phyloP scores from a whole-genome alignment of 2,797 vertebrate species.

The Myotis pilosus region DNA sequence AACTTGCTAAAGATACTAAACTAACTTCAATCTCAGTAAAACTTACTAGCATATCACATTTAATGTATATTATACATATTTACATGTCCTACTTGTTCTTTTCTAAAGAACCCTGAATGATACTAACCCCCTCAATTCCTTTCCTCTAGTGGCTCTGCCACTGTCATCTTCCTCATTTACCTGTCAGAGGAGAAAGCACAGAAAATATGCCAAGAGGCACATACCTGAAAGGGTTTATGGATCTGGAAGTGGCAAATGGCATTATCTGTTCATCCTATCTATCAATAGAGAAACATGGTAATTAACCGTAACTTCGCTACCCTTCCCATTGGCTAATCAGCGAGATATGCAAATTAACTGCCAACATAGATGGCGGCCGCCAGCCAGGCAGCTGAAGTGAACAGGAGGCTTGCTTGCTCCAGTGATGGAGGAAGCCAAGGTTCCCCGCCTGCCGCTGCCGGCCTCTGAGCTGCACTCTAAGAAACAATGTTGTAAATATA shows the following conservation, averaged over 20 bases:
- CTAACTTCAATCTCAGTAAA: constrained; percentile 46
- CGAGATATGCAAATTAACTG: too few species aligned
- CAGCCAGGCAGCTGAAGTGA: too few species aligned
- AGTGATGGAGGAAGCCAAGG: too few species aligned
- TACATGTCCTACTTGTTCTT: background rate
- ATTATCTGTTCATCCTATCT: background rate
- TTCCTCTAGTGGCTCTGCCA: background rate
- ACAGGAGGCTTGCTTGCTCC: too few species aligned
- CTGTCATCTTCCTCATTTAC: background rate
- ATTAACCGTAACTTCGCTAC: too few species aligned
- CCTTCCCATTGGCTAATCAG: too few species aligned
- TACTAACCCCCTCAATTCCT: background rate
- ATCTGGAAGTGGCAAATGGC: background rate
- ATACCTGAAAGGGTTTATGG: background rate
- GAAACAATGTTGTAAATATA: too few species aligned
- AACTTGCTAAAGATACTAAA: constrained; percentile 58
- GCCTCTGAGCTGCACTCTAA: too few species aligned
- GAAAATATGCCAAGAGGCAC: background rate
- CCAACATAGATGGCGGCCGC: too few species aligned
- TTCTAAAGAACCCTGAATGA: background rate
- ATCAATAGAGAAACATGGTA: too few species aligned
- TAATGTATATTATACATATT: background rate
- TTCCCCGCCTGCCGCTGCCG: too few species aligned
- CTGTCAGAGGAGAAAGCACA: background rate
- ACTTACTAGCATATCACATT: constrained; percentile 51